Evolutionary conservation across 2,888 invertebrate species (phyloP).

Genomic region (Tetragonula carbonaria): DNA sequence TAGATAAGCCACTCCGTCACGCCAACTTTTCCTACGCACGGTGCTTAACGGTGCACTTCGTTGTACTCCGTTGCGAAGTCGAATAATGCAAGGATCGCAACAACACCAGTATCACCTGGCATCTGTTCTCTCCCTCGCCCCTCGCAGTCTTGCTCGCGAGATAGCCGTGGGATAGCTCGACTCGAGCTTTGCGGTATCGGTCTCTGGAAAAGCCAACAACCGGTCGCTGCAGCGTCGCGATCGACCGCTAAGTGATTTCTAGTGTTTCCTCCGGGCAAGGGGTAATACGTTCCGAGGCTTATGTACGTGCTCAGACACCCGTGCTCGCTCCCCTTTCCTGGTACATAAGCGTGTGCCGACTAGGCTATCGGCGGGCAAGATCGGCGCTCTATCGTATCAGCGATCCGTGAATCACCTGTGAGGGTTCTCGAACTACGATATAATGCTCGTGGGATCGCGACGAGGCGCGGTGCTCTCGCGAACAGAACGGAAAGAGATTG

Average conservation of each 20-base stretch:
- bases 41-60: too few relatives aligned
- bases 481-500: conserved; percentile 51
- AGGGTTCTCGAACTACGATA: conserved; percentile 63
- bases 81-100: too few relatives aligned
- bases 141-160: background rate
- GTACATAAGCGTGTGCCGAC: conserved; percentile 15
- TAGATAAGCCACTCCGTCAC: conserved; percentile 63
- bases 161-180: conserved; percentile 7
- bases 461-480: background rate
- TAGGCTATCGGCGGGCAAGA: conserved; percentile 52
- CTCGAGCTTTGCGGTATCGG: conserved; percentile 44
- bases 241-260: conserved; percentile 77
- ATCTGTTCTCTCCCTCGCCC: conserved; percentile 27
- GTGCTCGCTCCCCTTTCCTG: too few relatives aligned
- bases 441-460: conserved; percentile 51
- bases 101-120: too few relatives aligned
- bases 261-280: conserved; percentile 61
- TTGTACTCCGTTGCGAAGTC: too few relatives aligned
- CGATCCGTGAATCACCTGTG: conserved; percentile 65
- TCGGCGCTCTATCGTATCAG: conserved; percentile 55
- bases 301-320: conserved; percentile 3
- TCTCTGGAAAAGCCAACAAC: conserved; percentile 74
- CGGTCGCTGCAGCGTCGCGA: conserved; percentile 38
- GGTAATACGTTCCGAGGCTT: background rate
- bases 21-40: background rate